Conservation (phyloP, 37 sponge, comb jelly and placozoan species). For the Mnemiopsis leidyi region DNA sequence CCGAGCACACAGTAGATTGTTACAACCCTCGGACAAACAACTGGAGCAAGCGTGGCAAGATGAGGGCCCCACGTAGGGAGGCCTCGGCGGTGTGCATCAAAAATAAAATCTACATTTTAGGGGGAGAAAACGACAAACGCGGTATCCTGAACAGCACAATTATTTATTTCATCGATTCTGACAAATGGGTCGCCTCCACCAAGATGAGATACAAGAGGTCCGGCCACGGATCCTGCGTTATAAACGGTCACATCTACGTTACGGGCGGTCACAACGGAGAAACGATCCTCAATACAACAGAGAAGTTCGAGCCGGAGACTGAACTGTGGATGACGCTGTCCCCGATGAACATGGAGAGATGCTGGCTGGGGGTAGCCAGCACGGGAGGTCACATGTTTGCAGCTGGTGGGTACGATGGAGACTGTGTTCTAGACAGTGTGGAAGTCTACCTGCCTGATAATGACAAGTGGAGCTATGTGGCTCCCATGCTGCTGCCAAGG, state of each 20-base stretch:
- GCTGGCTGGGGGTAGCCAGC: slow-evolving; percentile 55
- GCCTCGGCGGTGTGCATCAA: slow-evolving; percentile 58
- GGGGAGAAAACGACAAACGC: slow-evolving; percentile 55
- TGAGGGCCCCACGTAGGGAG: slow-evolving; percentile 50
- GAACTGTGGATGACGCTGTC: slow-evolving; percentile 59
- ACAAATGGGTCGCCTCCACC: slow-evolving; percentile 58
- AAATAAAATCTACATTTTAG: slow-evolving; percentile 57
- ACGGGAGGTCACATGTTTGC: slow-evolving; percentile 61
- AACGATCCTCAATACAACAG: slow-evolving; percentile 43
- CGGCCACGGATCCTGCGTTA: slow-evolving; percentile 61
- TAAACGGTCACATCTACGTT: slow-evolving; percentile 55
- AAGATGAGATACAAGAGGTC: slow-evolving; percentile 50
- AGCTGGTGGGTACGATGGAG: slow-evolving; percentile 56
- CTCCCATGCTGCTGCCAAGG: slow-evolving; percentile 60
- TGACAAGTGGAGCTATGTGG: slow-evolving; percentile 57
- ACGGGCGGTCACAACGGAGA: slow-evolving; percentile 64
- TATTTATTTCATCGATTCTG: slow-evolving; percentile 39
- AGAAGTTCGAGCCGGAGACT: slow-evolving; percentile 24
- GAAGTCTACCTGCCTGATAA: slow-evolving; percentile 58
- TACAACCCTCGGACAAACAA: slow-evolving; percentile 62
- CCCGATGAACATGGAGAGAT: slow-evolving; percentile 65
- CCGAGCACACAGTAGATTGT: slow-evolving; percentile 38
- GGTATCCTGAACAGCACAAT: slow-evolving; percentile 60
- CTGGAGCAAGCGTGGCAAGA: slow-evolving; percentile 62
- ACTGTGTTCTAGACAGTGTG: slow-evolving; percentile 58